Percentiles rank a stretch among this genome's conserved stretches.
phyloP scores from a whole-genome alignment of 2,113 vertebrate genomes.

The Nycticorax nycticorax region DNA sequence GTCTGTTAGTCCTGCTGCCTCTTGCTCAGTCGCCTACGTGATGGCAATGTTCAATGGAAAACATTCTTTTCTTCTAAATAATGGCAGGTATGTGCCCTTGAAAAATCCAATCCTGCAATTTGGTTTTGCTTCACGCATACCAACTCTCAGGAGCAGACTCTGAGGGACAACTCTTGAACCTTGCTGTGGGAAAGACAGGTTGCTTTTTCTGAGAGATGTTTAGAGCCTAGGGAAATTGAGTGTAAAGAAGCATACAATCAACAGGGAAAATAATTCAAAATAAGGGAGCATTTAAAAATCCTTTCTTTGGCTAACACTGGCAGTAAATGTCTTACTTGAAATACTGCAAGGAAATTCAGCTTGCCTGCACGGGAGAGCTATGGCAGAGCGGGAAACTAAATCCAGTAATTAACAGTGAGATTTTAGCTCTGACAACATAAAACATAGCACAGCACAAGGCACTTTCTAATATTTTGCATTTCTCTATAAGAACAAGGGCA shows the following conservation, averaged over 20 bases:
- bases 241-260: neutral
- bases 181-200: neutral
- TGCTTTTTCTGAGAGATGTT: neutral
- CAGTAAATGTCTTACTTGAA: slow-evolving; percentile 41
- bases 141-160: neutral
- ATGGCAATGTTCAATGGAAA: neutral
- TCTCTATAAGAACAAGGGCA: neutral
- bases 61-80: neutral
- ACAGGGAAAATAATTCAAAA: slow-evolving; percentile 32
- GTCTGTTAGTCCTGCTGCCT: neutral
- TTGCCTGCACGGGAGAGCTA: neutral
- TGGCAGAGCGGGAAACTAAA: neutral
- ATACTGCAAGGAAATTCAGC: neutral
- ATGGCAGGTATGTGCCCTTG: neutral
- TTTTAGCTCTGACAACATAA: neutral
- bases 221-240: neutral
- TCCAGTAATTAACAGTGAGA: neutral
- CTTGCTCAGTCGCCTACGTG: neutral
- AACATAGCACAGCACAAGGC: neutral
- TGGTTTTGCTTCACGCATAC: neutral
- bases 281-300: slow-evolving; percentile 12
- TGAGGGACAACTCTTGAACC: neutral
- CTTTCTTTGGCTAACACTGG: neutral
- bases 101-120: neutral
- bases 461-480: neutral